These are phyloP conservation scores for Orius insidiosus DNA, from an alignment of 1,140 invertebrate species.

Conservation along the genomic window DNA sequence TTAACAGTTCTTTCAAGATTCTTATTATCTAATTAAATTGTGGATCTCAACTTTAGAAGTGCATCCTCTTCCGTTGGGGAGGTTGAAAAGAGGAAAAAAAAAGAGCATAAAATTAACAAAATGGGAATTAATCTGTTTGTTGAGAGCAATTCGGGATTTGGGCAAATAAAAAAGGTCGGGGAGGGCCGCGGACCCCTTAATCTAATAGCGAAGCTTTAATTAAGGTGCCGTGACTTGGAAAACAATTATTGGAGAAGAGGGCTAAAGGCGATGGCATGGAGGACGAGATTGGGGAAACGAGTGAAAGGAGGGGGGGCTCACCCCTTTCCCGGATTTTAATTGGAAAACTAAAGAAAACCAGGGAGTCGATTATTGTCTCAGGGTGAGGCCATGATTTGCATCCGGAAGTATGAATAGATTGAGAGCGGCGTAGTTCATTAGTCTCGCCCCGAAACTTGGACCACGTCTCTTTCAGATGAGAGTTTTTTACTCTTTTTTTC, in stretches of 20 bases:
- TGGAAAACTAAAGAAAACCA: constrained; percentile 10
- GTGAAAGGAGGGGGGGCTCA: constrained; percentile 1
- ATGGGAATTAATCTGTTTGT: constrained; percentile 12
- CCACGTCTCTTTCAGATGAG: too few species aligned
- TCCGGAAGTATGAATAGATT: too few species aligned
- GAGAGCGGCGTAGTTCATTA: too few species aligned
- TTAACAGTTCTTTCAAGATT: too few species aligned
- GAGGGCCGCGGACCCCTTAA: neutral
- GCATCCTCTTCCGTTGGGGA: too few species aligned
- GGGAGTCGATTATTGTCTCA: constrained; percentile 5
- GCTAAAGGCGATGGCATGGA: too few species aligned
- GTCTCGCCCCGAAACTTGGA: too few species aligned
- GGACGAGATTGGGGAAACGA: neutral
- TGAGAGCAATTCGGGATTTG: constrained; percentile 10
- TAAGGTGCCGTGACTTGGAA: constrained; percentile 12
- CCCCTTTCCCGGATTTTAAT: constrained; percentile 6
- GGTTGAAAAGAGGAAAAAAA: too few species aligned
- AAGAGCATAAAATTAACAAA: constrained; percentile 8
- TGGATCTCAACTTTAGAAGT: too few species aligned
- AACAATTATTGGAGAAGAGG: constrained; percentile 9
- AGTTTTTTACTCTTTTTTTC: too few species aligned
- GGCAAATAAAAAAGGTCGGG: constrained; percentile 3
- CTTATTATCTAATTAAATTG: too few species aligned
- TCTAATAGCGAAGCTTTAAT: constrained; percentile 11
- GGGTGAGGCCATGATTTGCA: constrained; percentile 1